Base-by-base conservation (phyloP, 2,113 vertebrate species). In the Quiscalus mexicanus region DNA sequence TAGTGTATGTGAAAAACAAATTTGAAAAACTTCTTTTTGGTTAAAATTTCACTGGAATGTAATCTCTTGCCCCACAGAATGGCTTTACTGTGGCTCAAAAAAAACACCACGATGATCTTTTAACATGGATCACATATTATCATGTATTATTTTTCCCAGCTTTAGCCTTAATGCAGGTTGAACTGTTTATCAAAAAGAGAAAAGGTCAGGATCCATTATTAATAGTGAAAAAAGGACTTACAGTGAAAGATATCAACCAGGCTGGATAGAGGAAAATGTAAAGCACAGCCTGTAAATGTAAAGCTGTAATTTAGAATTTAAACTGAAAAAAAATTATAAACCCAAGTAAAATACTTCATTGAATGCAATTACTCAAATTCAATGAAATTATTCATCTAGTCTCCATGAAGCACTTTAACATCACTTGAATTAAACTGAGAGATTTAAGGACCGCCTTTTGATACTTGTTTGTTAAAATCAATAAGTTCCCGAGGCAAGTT, bases 381-480 rank as follows among this genome's bases (percentile, higher is more conserved):
- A 74, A 59, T 86, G 27, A 80, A 92, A 92, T 88, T 92, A 92
- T 85, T 88, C 68, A 77, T 73, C 87, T 84, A 67, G 55, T 88
- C 75, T 88, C 50, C 59, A 63, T 67, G 59, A 97, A 90, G 23
- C 60, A 81, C 63, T 94, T 96, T 55, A 94, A 77, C 19, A 92
- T 73, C 75, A 70, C 75, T 95, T 92, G 64, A 94, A 90, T 90
- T 90, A 80, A 93, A 81, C 15, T 21, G 71, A 74, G 85, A 84
- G 59, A 80, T 94, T 94, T 95, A 80, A 93, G 90, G 88, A 90
- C 59, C 93, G 63, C 19, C 24, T 92, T 97, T 92, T 86, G 85
- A 86, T 94, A 88, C 42, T 90, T 80, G 45, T 80, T 88, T 95
- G 79, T 74, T 90, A 90, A 93, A 94, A 90, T 92, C 79, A 77